These are phyloP conservation scores for Poeciliopsis turrubarensis DNA, from an alignment of 2,113 vertebrate species.

Conservation along the genomic window DNA sequence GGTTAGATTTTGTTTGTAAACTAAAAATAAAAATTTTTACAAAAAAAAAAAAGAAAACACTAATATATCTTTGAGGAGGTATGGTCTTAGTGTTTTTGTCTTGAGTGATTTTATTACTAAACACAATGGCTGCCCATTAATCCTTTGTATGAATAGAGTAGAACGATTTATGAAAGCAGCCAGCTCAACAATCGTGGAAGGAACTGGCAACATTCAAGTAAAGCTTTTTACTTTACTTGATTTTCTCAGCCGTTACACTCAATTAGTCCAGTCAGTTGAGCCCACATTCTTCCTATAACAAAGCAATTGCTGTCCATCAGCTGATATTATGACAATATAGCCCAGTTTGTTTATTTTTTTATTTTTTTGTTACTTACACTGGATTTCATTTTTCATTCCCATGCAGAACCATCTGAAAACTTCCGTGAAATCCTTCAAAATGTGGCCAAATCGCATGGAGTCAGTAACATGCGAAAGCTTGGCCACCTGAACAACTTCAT, in stretches of 20 bases:
- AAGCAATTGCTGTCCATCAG: constrained; percentile 35
- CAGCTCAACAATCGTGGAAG: constrained; percentile 12
- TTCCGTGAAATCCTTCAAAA: constrained; percentile 98
- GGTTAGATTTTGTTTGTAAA: neutral
- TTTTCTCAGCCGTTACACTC: constrained; percentile 39
- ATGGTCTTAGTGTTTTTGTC: too few relatives aligned
- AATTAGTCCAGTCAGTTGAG: constrained; percentile 46
- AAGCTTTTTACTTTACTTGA: constrained; percentile 14
- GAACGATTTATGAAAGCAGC: neutral
- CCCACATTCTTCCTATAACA: constrained; percentile 58
- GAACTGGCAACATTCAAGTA: constrained; percentile 34
- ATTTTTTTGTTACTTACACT: constrained; percentile 48
- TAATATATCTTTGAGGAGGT: too few relatives aligned
- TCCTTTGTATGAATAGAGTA: neutral
- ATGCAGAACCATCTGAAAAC: constrained; percentile 93
- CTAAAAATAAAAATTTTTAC: neutral
- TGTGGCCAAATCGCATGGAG: constrained; percentile 95
- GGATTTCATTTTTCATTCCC: constrained; percentile 41
- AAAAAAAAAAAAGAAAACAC: too few relatives aligned
- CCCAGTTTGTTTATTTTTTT: neutral
- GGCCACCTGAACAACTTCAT: constrained; percentile 99
- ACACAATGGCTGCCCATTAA: neutral
- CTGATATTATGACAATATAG: constrained; percentile 57
- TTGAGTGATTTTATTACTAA: neutral
- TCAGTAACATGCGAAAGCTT: constrained; percentile 98